Percentiles rank a stretch among this genome's conserved stretches.
phyloP scores from a whole-genome alignment of 23 tunicate species.

The Botrylloides violaceus region DNA sequence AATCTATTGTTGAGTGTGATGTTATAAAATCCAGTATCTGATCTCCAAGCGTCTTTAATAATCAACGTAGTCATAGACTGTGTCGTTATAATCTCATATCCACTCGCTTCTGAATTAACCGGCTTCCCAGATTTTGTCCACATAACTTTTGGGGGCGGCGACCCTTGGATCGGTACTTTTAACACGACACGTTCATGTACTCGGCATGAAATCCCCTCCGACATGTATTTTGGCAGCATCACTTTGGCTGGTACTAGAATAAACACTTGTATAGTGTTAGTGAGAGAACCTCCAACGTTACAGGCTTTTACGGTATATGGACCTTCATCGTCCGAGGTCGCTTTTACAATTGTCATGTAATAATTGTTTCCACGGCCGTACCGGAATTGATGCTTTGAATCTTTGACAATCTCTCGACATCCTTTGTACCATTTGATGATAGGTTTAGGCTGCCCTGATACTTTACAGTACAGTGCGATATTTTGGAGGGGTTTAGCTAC shows the following conservation, averaged over 20 bases:
- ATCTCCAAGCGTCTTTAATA: conserved; percentile 70
- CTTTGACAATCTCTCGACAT: conserved; percentile 59
- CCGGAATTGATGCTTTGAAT: conserved; percentile 63
- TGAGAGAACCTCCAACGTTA: conserved; percentile 81
- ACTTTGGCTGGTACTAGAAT: conserved; percentile 69
- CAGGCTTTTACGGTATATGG: conserved; percentile 85
- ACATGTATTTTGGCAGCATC: conserved; percentile 59
- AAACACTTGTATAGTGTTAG: conserved; percentile 37
- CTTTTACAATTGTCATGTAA: conserved; percentile 45
- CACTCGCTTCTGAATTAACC: conserved; percentile 31
- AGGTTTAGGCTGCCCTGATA: conserved; percentile 92
- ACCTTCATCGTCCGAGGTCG: conserved; percentile 47
- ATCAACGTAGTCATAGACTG: conserved; percentile 80
- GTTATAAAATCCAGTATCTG: conserved; percentile 85
- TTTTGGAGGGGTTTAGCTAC: conserved; percentile 83
- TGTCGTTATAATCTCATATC: conserved; percentile 55
- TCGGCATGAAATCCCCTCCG: conserved; percentile 43
- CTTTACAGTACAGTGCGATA: conserved; percentile 64
- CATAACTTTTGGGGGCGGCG: conserved; percentile 66
- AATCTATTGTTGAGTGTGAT: conserved; percentile 74
- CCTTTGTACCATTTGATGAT: conserved; percentile 90
- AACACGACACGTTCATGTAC: conserved; percentile 79
- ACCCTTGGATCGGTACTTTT: conserved; percentile 75
- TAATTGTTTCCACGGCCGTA: conserved; percentile 93
- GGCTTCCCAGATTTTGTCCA: conserved; percentile 81